A percentile compares a stretch with the other conserved stretches of the same genome.
phyloP scores from a whole-genome alignment of 2,113 vertebrate genomes.

The Delphinus delphis region DNA sequence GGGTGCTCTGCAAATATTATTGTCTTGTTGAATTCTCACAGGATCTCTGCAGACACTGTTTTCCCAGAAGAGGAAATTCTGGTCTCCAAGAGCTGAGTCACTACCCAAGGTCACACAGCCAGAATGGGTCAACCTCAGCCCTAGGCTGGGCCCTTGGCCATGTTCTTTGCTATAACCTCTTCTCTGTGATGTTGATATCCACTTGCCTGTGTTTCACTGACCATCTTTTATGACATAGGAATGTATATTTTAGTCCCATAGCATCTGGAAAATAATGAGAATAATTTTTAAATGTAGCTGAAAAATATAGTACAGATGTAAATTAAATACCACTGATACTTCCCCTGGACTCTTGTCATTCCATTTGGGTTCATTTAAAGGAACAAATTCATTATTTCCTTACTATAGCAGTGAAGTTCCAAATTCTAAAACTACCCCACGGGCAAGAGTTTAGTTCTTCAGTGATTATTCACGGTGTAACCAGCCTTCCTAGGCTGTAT shows the following conservation, averaged over 20 bases:
- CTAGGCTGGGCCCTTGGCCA: not conserved
- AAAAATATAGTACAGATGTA: not conserved
- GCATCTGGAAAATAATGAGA: constrained; percentile 39
- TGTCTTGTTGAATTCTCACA: not conserved
- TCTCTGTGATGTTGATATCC: not conserved
- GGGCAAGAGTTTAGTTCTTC: not conserved
- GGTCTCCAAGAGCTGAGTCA: not conserved
- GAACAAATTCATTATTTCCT: constrained; percentile 25
- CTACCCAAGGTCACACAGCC: not conserved
- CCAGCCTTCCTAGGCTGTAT: not conserved
- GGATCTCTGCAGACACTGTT: not conserved
- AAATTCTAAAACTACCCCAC: not conserved
- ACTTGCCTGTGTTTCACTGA: not conserved
- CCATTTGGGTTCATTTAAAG: constrained; percentile 18
- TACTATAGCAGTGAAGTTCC: not conserved
- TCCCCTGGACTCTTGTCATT: not conserved
- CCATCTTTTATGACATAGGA: constrained; percentile 31
- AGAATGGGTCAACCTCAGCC: not conserved
- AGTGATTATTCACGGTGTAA: not conserved
- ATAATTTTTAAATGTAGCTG: constrained; percentile 39
- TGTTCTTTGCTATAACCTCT: not conserved
- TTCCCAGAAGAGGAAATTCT: not conserved
- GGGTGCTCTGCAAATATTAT: not conserved
- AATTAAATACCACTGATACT: not conserved
- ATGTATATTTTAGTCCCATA: constrained; percentile 16